phyloP scores from a whole-genome alignment of 1,140 invertebrate species.

The Protaetia brevitarsis region DNA sequence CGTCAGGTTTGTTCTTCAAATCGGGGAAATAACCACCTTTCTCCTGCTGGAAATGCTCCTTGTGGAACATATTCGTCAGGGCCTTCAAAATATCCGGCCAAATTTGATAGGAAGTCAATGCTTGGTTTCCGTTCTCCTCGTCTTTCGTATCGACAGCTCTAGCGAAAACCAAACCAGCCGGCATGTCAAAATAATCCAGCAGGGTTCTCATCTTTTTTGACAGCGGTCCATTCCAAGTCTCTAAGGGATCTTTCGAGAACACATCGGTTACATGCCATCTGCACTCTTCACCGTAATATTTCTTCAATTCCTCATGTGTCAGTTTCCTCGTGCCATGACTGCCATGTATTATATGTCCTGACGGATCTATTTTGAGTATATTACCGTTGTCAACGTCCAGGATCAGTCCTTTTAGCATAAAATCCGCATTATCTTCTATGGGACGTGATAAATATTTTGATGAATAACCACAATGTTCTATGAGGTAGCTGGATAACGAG shows the following conservation, averaged over 20 bases:
- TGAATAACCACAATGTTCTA: constrained; percentile 62
- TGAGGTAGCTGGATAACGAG: constrained; percentile 60
- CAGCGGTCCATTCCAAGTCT: constrained; percentile 61
- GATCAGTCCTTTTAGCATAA: constrained; percentile 71
- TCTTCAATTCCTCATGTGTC: constrained; percentile 56
- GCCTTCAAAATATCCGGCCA: constrained; percentile 67
- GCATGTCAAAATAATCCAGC: constrained; percentile 76
- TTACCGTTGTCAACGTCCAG: constrained; percentile 74
- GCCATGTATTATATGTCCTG: constrained; percentile 63
- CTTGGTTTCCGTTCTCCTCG: constrained; percentile 49
- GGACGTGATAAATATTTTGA: constrained; percentile 53
- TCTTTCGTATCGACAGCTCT: constrained; percentile 70
- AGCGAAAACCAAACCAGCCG: constrained; percentile 65
- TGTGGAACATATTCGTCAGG: constrained; percentile 60
- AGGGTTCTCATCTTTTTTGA: constrained; percentile 62
- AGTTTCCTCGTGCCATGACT: constrained; percentile 68
- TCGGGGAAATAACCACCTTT: constrained; percentile 61
- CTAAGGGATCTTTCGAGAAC: constrained; percentile 57
- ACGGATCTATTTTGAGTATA: constrained; percentile 60
- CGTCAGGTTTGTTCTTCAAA: constrained; percentile 60
- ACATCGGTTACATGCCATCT: constrained; percentile 58
- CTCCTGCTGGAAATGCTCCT: constrained; percentile 58
- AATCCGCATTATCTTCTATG: constrained; percentile 59
- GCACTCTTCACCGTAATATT: constrained; percentile 59
- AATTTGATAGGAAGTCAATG: constrained; percentile 54